Base-by-base conservation (phyloP, 2,113 vertebrate genomes). In the Dascyllus trimaculatus region DNA sequence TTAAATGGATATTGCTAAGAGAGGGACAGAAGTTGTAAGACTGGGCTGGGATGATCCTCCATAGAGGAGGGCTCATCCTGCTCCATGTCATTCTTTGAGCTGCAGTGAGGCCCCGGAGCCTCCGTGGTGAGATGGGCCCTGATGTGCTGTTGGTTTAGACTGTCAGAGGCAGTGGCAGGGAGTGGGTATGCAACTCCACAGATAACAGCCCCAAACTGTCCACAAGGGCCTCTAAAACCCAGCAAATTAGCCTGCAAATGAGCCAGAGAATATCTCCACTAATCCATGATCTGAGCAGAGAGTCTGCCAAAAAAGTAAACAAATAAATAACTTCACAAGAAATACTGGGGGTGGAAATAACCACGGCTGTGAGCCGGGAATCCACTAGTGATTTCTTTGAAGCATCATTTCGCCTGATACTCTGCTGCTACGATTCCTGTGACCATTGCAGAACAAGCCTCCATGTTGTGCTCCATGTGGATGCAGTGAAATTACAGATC, bases 221-320 rank as follows among this genome's bases (percentile, higher is more conserved):
- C 92, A 87, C 86, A 60, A 74, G 87, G 91, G 84, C 88, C 85
- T 88, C 79, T 91, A 90, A 94, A 91, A 89, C 87, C 87, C 84
- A 82, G 84, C 88, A 94, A 94, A 94, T 94, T 92, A 95, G 90
- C 81, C 84, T 69, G 90, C 92, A 94, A 94, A 93, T 93, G 87
- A 95, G 93, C 88, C 89, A 78, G 88, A 85, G 87, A 90, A 92
- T 91, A 92, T 92, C 90, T 89, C 85, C 38, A 81, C 91, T 95
- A 95, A 94, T 93, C 93, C 93, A 73, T 78, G 84, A 93, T 93
- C 92, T 91, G 92, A 93, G 89, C 64, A n/a, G 51, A 66, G 81
- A 71, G 87, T 79, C 80, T 78, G 81, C 85, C 81, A 92, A 89
- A 89, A 85, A 90, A 91, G 92, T 91, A 85, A 91, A 92, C 86